Base-by-base conservation (phyloP, 2,113 vertebrate genomes). In the Gasterosteus aculeatus region DNA sequence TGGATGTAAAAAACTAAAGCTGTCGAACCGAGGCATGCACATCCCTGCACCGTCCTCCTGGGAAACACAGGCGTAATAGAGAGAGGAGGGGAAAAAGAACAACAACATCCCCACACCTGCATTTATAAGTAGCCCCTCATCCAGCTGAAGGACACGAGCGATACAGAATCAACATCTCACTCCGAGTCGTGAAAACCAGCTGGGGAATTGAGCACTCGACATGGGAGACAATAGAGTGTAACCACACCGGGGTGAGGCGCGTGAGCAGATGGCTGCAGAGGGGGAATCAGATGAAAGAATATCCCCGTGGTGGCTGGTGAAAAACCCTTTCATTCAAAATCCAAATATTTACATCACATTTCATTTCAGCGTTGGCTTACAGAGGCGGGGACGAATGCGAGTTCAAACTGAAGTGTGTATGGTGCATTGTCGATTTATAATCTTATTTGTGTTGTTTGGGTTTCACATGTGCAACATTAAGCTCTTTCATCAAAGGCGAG, bases 401-500 rank as follows among this genome's bases (percentile, higher is more conserved):
- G 70, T 64, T 77, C 60, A 84, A 74, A 77, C 56, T 61, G 49
- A 63, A 47, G 44, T 33, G 38, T 5, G 39, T 35, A 12, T 11
- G 53, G n/a, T 53, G 6, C n/a, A 22, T 62, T 78, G 47, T 59
- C 15, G 1, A 53, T 46, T 63, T 81, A 80, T 82, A 70, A 87
- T 85, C 87, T 41, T 49, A 77, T 82, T 82, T 39, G 31, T 66
- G 72, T 54, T 83, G 78, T 90, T 89, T 81, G 79, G 65, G 66
- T 69, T 84, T 85, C 80, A 71, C 77, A 80, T 87, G 77, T 82
- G 76, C 73, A 76, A 71, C 69, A 33, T 18, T 72, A 62, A 86
- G 74, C 74, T 60, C 77, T 78, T 68, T 91, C 63, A 82, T 86
- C 77, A 82, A 7, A 31, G 42, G 41, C 59, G 56, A 79, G 80